Conservation (phyloP, 2,113 vertebrate species). For the Sorex fumeus region DNA sequence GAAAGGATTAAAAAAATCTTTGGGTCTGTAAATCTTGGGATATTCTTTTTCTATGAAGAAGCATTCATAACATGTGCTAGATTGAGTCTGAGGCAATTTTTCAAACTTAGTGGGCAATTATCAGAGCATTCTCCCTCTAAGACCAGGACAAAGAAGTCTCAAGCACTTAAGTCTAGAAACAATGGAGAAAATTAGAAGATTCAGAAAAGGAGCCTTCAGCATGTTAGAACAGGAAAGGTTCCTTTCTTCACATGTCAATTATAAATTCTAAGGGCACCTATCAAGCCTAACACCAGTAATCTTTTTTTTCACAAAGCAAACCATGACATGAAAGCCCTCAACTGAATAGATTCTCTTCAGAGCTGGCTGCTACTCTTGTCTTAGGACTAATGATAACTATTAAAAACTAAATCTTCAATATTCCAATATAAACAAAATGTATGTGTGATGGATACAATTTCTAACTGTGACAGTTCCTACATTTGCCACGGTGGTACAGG, state of each 20-base stretch:
- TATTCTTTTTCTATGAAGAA: not conserved
- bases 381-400: not conserved
- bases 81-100: not conserved
- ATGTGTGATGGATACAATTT: slow-evolving; percentile 38
- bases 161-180: not conserved
- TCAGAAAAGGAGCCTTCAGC: not conserved
- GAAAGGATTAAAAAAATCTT: slow-evolving; percentile 1
- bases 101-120: slow-evolving; percentile 28
- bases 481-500: slow-evolving; percentile 45
- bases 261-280: not conserved
- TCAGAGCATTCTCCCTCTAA: not conserved
- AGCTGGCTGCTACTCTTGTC: not conserved
- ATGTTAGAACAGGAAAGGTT: not conserved
- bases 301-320: not conserved
- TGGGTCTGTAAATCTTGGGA: slow-evolving; percentile 17
- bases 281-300: not conserved
- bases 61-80: not conserved
- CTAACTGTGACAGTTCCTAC: slow-evolving; percentile 61
- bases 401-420: slow-evolving; percentile 48
- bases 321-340: not conserved
- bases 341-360: not conserved
- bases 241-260: not conserved
- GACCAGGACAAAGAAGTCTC: not conserved
- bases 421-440: slow-evolving; percentile 49
- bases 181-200: slow-evolving; percentile 13